Evolutionary conservation across 2,797 vertebrate species (phyloP).

Genomic region (Trachurus trachurus): DNA sequence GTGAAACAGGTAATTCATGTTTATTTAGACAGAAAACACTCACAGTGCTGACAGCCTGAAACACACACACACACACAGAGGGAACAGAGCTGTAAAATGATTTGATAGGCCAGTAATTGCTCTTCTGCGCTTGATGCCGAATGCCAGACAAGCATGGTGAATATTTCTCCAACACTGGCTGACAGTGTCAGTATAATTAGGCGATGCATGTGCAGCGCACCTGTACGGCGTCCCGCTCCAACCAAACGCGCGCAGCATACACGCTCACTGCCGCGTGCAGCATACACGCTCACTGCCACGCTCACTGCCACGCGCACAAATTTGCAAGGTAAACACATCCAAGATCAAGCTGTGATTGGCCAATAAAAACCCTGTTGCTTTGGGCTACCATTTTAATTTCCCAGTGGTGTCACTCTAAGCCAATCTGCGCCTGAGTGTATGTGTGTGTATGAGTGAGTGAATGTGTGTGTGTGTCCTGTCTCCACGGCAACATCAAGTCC

Average conservation of each 20-base stretch:
- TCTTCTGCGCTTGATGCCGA: constrained; percentile 49
- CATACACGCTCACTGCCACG: neutral
- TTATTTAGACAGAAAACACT: constrained; percentile 21
- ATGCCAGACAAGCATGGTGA: constrained; percentile 72
- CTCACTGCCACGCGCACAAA: constrained; percentile 32
- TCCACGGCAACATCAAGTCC: constrained; percentile 79
- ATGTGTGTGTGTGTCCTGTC: constrained; percentile 64
- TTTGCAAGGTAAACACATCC: constrained; percentile 62
- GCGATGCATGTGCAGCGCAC: constrained; percentile 58
- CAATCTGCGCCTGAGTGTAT: constrained; percentile 56
- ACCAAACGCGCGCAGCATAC: constrained; percentile 20
- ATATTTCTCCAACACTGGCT: constrained; percentile 73
- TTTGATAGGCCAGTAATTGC: constrained; percentile 79
- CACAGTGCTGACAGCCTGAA: constrained; percentile 22
- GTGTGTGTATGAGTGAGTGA: constrained; percentile 49
- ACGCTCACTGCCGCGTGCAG: neutral
- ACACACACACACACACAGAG: constrained; percentile 28
- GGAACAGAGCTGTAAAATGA: constrained; percentile 58
- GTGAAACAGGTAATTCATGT: constrained; percentile 50
- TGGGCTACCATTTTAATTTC: constrained; percentile 77
- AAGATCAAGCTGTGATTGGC: constrained; percentile 62
- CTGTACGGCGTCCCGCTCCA: constrained; percentile 54
- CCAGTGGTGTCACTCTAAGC: constrained; percentile 72
- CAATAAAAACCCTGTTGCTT: constrained; percentile 72
- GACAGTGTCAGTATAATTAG: constrained; percentile 80